Base-by-base conservation (phyloP, 2,888 invertebrate species). In the Morinoia aosen region DNA sequence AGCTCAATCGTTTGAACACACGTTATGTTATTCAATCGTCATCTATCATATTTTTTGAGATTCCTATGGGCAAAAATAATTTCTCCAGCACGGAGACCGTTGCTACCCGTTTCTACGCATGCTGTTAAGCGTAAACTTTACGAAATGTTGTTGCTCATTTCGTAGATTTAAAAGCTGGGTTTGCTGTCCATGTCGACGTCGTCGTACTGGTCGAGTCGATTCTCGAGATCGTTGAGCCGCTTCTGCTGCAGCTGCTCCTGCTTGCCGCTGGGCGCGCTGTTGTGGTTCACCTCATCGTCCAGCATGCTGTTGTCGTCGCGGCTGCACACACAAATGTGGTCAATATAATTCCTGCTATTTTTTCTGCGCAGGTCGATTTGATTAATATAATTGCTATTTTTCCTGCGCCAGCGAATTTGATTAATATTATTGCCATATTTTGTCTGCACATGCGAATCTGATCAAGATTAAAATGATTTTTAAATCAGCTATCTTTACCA, bases 121-220 rank as follows among this genome's bases (percentile, higher is more conserved):
- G 48, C 48, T 48, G 48, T 48, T 48, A 48, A 5, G 76, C 10
- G 33, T 76, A 76, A 76, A 33, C 19, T 33, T 33, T 25, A 1
- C 25, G 3, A 76, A 25, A 76, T 3, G 19, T 76, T 3, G 19
- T 76, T 76, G 16, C 25, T 33, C 76, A 76, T 76, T 76, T 76
- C 8, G 76, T 33, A 3, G 76, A 16, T 76, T 33, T 90, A 39
- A 40, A 1, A 40, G 90, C 40, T 48, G 56, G 95, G 95, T 0
- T 48, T 39, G 88, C 95, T 61, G 88, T 56, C 91, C 14, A 90
- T 40, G 57, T 95, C 64, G 16, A 64, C 95, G 39, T 90, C 95
- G 33, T 95, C 58, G 58, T 95, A 95, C 58, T 61, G n/a, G 91
- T 95, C 57, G 48, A 95, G 88, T 91, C 95, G 39, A 16, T 88